Percentiles rank a stretch among this genome's conserved stretches.
These are phyloP conservation scores for Drosophila lutescens DNA, from an alignment of 2,888 invertebrate species.

Conservation along the genomic window DNA sequence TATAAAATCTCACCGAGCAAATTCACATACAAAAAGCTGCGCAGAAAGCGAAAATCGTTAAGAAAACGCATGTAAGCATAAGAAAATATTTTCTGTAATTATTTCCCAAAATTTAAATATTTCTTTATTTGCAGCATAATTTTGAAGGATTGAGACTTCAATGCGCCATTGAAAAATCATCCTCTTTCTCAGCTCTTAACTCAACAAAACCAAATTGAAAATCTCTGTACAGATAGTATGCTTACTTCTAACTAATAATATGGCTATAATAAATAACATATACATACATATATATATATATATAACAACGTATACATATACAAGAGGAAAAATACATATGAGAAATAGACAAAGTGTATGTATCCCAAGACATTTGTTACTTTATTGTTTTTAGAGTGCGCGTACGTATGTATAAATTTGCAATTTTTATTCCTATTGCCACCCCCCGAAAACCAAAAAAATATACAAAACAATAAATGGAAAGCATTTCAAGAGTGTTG, in stretches of 20 bases:
- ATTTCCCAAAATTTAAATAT: too few relatives aligned
- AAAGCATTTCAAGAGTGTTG: slow-evolving; percentile 68
- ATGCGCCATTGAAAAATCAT: slow-evolving; percentile 35
- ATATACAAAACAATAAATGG: slow-evolving; percentile 60
- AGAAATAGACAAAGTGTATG: slow-evolving; percentile 56
- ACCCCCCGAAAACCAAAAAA: slow-evolving; percentile 15
- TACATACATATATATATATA: slow-evolving; percentile 27
- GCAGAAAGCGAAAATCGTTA: slow-evolving; percentile 82
- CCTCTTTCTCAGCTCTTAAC: slow-evolving; percentile 40
- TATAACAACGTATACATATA: slow-evolving; percentile 39
- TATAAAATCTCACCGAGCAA: slow-evolving; percentile 84
- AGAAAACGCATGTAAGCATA: slow-evolving; percentile 71
- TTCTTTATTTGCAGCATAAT: slow-evolving; percentile 34
- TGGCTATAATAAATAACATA: slow-evolving; percentile 72
- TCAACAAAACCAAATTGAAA: slow-evolving; percentile 33
- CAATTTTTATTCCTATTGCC: slow-evolving; percentile 61
- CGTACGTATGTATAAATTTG: slow-evolving; percentile 53
- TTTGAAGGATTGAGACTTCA: slow-evolving; percentile 40
- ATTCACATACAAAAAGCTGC: slow-evolving; percentile 83
- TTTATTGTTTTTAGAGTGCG: slow-evolving; percentile 68
- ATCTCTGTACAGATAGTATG: slow-evolving; percentile 74
- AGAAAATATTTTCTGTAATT: background rate
- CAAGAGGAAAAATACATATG: slow-evolving; percentile 40
- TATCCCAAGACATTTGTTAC: slow-evolving; percentile 71
- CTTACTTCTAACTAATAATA: slow-evolving; percentile 73